These are phyloP conservation scores for Wasmannia auropunctata DNA, from an alignment of 1,140 invertebrate genomes.

Conservation along the genomic window DNA sequence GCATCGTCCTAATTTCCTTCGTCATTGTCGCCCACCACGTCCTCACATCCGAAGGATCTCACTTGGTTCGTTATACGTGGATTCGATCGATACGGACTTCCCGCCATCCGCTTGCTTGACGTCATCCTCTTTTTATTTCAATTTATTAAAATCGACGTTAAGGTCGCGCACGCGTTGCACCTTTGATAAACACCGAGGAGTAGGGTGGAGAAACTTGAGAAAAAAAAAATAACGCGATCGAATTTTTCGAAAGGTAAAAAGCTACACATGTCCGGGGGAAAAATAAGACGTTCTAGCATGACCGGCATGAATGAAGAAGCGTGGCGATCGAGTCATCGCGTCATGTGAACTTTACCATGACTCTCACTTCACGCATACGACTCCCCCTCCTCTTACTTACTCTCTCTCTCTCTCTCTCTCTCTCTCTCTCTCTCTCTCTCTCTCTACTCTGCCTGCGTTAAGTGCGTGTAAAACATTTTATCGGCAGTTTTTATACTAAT, in stretches of 20 bases:
- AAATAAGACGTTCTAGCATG: not conserved
- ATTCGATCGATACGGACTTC: slow-evolving; percentile 42
- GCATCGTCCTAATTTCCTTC: not conserved
- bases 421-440: too few species aligned
- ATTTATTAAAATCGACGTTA: slow-evolving; percentile 55
- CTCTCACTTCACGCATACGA: slow-evolving; percentile 1
- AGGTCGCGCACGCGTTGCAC: slow-evolving; percentile 44
- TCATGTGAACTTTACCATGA: slow-evolving; percentile 39
- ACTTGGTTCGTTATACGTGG: slow-evolving; percentile 3
- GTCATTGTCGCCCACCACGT: not conserved
- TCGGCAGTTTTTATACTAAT: too few species aligned
- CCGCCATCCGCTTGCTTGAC: slow-evolving; percentile 5
- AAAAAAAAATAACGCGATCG: not conserved
- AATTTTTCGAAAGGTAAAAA: slow-evolving; percentile 28
- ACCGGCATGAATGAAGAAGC: slow-evolving; percentile 37
- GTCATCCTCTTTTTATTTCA: slow-evolving; percentile 54
- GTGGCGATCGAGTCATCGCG: slow-evolving; percentile 1
- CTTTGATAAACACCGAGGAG: not conserved
- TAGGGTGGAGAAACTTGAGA: not conserved
- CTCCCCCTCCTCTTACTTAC: too few species aligned
- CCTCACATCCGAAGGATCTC: slow-evolving; percentile 28
- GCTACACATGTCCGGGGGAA: not conserved
- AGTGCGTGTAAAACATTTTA: too few species aligned
- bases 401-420: too few species aligned
- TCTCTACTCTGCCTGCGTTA: too few species aligned